These are phyloP conservation scores for Cotesia vestalis DNA, from an alignment of 1,140 invertebrate species.

Conservation along the genomic window DNA sequence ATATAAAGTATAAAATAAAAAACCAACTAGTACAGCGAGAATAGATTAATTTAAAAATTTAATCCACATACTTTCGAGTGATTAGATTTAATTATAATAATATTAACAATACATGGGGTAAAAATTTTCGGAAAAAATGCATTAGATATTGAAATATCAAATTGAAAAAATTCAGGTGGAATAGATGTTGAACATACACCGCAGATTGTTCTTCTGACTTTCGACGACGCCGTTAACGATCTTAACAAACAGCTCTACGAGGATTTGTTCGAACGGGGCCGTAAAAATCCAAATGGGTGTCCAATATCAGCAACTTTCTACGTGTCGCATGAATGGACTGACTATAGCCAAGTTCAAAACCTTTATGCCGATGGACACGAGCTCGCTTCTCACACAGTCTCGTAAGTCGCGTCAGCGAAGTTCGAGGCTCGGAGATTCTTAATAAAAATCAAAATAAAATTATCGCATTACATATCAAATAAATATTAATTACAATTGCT, in stretches of 20 bases:
- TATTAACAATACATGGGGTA: background rate
- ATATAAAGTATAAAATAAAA: no score
- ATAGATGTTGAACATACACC: constrained; percentile 83
- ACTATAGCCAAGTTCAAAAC: constrained; percentile 97
- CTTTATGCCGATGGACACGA: constrained; percentile 93
- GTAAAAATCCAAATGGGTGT: constrained; percentile 94
- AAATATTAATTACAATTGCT: no score
- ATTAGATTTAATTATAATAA: background rate
- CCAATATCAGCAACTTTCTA: constrained; percentile 96
- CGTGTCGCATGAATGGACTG: constrained; percentile 97
- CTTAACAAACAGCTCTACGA: constrained; percentile 90
- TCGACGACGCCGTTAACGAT: constrained; percentile 95
- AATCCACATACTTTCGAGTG: background rate
- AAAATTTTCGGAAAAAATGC: constrained; percentile 1
- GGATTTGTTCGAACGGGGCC: constrained; percentile 89
- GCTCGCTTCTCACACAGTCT: constrained; percentile 95
- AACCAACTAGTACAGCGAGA: no score
- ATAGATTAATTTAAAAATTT: background rate
- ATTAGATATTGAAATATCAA: background rate
- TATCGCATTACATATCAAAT: background rate
- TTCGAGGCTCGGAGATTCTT: constrained; percentile 30
- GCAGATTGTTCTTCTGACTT: constrained; percentile 91
- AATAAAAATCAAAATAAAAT: background rate
- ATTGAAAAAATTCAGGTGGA: constrained; percentile 69
- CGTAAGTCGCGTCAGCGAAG: constrained; percentile 76